Evolutionary conservation across 2,888 invertebrate genomes (phyloP).

Genomic region (Malthinus seriepunctatus): DNA sequence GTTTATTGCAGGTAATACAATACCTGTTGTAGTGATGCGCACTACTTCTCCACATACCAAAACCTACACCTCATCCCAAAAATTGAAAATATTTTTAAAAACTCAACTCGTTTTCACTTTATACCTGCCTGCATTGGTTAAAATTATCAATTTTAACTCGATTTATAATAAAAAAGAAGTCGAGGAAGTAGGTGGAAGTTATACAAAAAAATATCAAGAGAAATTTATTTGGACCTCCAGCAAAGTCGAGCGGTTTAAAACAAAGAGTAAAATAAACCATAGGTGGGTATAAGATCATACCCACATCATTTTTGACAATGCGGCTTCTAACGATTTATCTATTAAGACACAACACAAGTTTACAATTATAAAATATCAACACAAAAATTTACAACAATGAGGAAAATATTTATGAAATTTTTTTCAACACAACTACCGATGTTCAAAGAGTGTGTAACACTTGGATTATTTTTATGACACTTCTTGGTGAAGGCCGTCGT

Average conservation of each 20-base stretch:
- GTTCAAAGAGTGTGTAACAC: neutral
- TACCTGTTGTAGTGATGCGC: slow-evolving; percentile 24
- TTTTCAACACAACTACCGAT: slow-evolving; percentile 9
- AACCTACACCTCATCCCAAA: slow-evolving; percentile 15
- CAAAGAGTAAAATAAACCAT: slow-evolving; percentile 42
- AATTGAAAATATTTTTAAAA: slow-evolving; percentile 17
- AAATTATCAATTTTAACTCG: neutral
- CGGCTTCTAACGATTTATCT: slow-evolving; percentile 46
- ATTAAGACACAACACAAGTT: slow-evolving; percentile 43
- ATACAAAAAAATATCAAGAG: neutral
- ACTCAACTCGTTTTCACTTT: slow-evolving; percentile 14
- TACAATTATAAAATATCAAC: slow-evolving; percentile 44
- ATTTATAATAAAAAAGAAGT: neutral
- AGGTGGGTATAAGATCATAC: slow-evolving; percentile 47
- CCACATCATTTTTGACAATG: slow-evolving; percentile 48
- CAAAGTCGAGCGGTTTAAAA: slow-evolving; percentile 45
- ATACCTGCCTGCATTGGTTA: slow-evolving; percentile 4
- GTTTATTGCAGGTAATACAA: slow-evolving; percentile 48
- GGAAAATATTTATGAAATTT: slow-evolving; percentile 28
- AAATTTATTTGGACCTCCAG: slow-evolving; percentile 40
- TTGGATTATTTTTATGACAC: no score
- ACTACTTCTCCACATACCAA: slow-evolving; percentile 27
- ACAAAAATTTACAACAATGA: slow-evolving; percentile 21
- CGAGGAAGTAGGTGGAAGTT: slow-evolving; percentile 9
- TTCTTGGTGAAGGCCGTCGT: no score